Evolutionary conservation across 2,797 vertebrate species (phyloP).

Genomic region (Tamandua tetradactyla): DNA sequence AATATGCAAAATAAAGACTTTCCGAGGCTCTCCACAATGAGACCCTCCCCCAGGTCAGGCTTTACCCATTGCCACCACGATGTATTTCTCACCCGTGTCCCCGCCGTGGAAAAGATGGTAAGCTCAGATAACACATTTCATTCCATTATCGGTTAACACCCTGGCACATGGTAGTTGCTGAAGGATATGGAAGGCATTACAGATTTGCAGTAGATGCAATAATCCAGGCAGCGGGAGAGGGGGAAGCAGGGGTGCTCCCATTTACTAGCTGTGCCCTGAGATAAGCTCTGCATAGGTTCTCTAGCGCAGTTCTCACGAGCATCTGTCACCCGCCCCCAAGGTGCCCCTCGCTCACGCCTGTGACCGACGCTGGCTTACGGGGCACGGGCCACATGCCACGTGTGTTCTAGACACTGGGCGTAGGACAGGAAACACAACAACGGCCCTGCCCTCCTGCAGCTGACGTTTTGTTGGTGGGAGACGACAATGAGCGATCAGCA

Average conservation of each 20-base stretch:
- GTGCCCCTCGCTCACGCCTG: fast-evolving
- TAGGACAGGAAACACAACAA: neutral
- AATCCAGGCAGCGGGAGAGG: neutral
- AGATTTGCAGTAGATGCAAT: neutral
- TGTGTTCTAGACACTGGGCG: fast-evolving
- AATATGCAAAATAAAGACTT: neutral
- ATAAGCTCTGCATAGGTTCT: neutral
- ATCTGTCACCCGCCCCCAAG: fast-evolving
- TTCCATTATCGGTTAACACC: neutral
- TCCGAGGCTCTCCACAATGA: neutral
- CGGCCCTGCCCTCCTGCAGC: neutral
- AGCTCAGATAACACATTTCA: fast-evolving
- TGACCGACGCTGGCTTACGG: fast-evolving
- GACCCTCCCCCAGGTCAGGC: neutral
- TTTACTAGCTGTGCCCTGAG: fast-evolving
- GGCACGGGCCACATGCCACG: neutral
- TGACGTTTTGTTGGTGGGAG: neutral
- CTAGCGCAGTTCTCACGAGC: neutral
- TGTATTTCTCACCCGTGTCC: neutral
- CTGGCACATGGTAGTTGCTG: fast-evolving
- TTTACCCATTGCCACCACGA: fast-evolving
- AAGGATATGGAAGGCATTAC: fast-evolving
- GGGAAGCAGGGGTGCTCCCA: no score
- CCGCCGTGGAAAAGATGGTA: neutral
- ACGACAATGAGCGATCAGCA: neutral